A percentile compares a stretch with the other conserved stretches of the same genome.
phyloP scores from a whole-genome alignment of 2,797 vertebrate species.

The Cetoscarus ocellatus region DNA sequence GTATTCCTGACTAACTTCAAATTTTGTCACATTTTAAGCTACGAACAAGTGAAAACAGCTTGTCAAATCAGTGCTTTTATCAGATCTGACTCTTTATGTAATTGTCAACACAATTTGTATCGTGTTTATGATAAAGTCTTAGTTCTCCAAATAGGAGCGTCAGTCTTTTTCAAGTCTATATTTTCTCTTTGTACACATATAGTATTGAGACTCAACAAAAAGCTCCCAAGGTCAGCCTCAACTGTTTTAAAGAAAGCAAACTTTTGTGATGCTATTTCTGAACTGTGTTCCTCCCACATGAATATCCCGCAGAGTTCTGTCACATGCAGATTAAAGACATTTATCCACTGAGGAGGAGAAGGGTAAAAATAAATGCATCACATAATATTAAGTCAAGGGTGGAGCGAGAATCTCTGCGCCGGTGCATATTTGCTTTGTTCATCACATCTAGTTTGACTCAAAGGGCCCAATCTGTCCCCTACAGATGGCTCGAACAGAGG shows the following conservation, averaged over 20 bases:
- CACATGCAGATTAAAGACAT: conserved; percentile 58
- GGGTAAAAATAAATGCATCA: conserved; percentile 65
- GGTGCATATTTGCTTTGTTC: conserved; percentile 58
- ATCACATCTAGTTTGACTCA: conserved; percentile 63
- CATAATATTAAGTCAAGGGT: conserved; percentile 49
- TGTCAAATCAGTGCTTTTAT: conserved; percentile 2
- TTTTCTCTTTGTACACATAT: conserved; percentile 19
- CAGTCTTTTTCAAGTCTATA: conserved; percentile 7
- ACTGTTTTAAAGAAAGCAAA: conserved; percentile 47
- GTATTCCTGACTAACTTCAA: background rate
- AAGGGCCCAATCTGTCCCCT: conserved; percentile 56
- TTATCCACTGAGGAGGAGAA: conserved; percentile 51
- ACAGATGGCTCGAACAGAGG: conserved; percentile 68
- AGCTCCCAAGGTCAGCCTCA: conserved; percentile 41
- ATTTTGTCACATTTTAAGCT: conserved; percentile 6
- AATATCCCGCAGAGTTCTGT: conserved; percentile 60
- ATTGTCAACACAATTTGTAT: background rate
- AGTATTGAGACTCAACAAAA: conserved; percentile 15
- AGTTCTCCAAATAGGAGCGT: conserved; percentile 13
- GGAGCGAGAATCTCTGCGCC: conserved; percentile 35
- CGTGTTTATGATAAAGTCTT: conserved; percentile 6
- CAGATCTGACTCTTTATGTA: conserved; percentile 12
- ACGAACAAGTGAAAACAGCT: conserved; percentile 1
- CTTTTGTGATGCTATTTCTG: conserved; percentile 62
- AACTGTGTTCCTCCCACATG: conserved; percentile 55